Evolutionary conservation across 23 tunicate species (phyloP).

Genomic region (Aplidium turbinatum): DNA sequence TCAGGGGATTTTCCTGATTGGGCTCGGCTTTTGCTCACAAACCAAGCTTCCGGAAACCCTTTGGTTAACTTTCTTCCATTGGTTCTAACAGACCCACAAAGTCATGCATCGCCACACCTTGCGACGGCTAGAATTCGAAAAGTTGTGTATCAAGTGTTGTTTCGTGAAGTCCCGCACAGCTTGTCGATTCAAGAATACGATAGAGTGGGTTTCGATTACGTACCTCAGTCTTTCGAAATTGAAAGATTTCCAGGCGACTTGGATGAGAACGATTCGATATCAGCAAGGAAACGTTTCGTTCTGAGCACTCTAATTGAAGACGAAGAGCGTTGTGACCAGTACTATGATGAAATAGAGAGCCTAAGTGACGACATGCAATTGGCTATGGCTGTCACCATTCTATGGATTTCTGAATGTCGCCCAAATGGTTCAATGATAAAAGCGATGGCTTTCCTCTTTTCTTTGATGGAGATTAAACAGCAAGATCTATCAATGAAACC

Average conservation of each 20-base stretch:
- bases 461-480: slow-evolving; percentile 8
- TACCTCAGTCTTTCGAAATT: background rate
- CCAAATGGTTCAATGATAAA: slow-evolving; percentile 2
- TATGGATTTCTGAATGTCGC: slow-evolving; percentile 12
- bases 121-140: background rate
- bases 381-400: slow-evolving; percentile 26
- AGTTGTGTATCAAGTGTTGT: slow-evolving; percentile 6
- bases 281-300: slow-evolving; percentile 6
- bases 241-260: background rate
- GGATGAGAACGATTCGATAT: background rate
- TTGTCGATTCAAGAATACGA: background rate
- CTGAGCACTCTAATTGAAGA: background rate
- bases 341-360: background rate
- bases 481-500: background rate
- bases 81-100: slow-evolving; percentile 7
- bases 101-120: slow-evolving; percentile 12
- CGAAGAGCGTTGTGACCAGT: background rate
- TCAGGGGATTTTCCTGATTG: slow-evolving; percentile 31
- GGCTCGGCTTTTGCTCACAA: slow-evolving; percentile 1
- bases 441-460: slow-evolving; percentile 9
- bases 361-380: slow-evolving; percentile 37
- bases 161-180: background rate
- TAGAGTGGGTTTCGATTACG: background rate
- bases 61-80: slow-evolving; percentile 20
- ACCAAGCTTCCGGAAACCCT: background rate